These are phyloP conservation scores for Vulpes ferrilata DNA, from an alignment of 2,113 vertebrate species.

Conservation along the genomic window DNA sequence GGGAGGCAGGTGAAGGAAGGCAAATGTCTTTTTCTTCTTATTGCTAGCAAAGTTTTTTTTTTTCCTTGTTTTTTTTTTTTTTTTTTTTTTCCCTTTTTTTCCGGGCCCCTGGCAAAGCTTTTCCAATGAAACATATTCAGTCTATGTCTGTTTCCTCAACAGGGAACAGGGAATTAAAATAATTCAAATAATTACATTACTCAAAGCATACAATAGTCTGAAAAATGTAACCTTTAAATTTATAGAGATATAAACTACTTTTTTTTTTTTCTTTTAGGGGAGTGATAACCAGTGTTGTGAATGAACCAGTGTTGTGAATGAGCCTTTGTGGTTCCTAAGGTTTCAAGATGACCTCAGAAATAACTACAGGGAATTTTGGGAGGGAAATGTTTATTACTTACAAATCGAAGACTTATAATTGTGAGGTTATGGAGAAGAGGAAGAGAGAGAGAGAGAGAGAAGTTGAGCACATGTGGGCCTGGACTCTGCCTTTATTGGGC, in stretches of 20 bases:
- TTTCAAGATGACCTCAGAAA: neutral
- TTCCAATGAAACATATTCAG: neutral
- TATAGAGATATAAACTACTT: neutral
- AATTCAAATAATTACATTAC: neutral
- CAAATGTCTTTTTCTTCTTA: neutral
- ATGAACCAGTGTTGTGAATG: neutral
- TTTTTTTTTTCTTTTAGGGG: neutral
- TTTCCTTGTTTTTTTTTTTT: too few relatives aligned
- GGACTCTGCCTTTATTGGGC: neutral
- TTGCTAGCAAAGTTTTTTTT: neutral
- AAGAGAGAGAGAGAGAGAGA: neutral
- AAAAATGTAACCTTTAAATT: neutral
- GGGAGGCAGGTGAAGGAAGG: neutral
- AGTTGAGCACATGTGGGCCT: neutral
- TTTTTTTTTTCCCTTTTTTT: too few relatives aligned
- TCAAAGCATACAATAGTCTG: neutral
- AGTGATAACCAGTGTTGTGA: neutral
- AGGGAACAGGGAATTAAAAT: neutral
- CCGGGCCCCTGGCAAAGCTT: neutral
- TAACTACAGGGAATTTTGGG: neutral
- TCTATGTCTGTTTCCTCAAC: neutral
- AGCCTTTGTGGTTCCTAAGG: neutral
- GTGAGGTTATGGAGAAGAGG: neutral
- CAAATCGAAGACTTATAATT: neutral
- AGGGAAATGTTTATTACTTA: neutral